Evolutionary conservation across 2,797 vertebrate species (phyloP).

Genomic region (Aplochiton taeniatus): DNA sequence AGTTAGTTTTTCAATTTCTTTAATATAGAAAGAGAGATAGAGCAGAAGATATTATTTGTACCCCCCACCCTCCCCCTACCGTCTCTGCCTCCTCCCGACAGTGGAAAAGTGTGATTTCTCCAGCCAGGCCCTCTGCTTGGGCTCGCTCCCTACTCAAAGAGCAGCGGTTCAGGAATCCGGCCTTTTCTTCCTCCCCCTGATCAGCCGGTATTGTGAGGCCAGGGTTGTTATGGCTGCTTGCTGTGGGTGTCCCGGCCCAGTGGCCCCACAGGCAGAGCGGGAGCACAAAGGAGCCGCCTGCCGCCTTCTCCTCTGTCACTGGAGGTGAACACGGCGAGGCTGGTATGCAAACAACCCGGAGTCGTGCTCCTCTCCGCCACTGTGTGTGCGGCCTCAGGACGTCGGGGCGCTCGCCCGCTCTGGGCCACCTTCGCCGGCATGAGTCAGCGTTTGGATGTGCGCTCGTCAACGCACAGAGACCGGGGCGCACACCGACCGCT

Average conservation of each 20-base stretch:
- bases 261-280: conserved; percentile 32
- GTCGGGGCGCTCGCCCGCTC: no score
- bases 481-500: no score
- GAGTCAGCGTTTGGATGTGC: conserved; percentile 63
- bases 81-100: conserved; percentile 20
- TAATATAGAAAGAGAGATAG: conserved; percentile 36
- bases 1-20: conserved; percentile 21
- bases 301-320: conserved; percentile 23
- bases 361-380: no score
- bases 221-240: conserved; percentile 67
- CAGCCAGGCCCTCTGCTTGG: conserved; percentile 44
- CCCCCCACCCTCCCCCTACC: neutral
- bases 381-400: no score
- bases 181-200: conserved; percentile 63
- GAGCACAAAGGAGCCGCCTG: conserved; percentile 28
- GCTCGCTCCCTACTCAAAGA: conserved; percentile 52
- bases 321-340: neutral
- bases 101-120: conserved; percentile 40
- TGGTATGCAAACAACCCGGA: conserved; percentile 6
- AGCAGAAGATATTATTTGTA: conserved; percentile 19
- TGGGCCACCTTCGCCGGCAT: conserved; percentile 43
- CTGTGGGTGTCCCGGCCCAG: conserved; percentile 49
- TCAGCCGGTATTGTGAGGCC: conserved; percentile 63
- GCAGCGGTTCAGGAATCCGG: conserved; percentile 58
- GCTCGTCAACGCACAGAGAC: conserved; percentile 66